Conservation (phyloP, 2,797 vertebrate genomes). For the Poecilia gillii region DNA sequence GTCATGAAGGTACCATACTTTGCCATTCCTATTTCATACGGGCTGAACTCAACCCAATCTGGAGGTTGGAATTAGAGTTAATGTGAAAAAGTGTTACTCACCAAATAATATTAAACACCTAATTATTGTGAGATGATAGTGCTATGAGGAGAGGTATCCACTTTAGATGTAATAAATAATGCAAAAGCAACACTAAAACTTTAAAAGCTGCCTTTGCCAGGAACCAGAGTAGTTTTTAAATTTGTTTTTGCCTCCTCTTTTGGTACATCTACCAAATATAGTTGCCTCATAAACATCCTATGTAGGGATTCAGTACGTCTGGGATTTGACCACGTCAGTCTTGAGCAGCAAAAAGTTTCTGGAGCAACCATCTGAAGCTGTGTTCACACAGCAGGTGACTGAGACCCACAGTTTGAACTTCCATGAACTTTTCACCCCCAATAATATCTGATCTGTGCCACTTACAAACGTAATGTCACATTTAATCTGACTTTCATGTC, state of each 20-base stretch:
- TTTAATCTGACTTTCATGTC: too few species aligned
- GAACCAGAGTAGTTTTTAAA: neutral
- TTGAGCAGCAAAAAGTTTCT: too few species aligned
- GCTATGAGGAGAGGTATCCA: neutral
- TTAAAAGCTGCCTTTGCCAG: neutral
- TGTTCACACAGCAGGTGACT: too few species aligned
- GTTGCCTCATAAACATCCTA: neutral
- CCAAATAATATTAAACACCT: neutral
- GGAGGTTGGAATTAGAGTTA: slow-evolving; percentile 47
- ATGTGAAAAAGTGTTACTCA: neutral
- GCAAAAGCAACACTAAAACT: neutral
- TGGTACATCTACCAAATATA: neutral
- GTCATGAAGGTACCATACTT: slow-evolving; percentile 99
- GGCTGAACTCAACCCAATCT: slow-evolving; percentile 99
- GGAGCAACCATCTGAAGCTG: too few species aligned
- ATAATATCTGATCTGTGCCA: too few species aligned
- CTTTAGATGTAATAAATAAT: neutral
- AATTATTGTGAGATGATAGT: neutral
- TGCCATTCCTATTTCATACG: slow-evolving; percentile 98
- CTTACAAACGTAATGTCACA: too few species aligned
- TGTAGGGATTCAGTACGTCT: neutral
- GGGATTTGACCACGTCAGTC: neutral
- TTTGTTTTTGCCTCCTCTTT: neutral
- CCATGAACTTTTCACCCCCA: too few species aligned
- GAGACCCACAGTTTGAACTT: too few species aligned